Conservation (phyloP, 2,113 vertebrate genomes). For the Junco hyemalis region DNA sequence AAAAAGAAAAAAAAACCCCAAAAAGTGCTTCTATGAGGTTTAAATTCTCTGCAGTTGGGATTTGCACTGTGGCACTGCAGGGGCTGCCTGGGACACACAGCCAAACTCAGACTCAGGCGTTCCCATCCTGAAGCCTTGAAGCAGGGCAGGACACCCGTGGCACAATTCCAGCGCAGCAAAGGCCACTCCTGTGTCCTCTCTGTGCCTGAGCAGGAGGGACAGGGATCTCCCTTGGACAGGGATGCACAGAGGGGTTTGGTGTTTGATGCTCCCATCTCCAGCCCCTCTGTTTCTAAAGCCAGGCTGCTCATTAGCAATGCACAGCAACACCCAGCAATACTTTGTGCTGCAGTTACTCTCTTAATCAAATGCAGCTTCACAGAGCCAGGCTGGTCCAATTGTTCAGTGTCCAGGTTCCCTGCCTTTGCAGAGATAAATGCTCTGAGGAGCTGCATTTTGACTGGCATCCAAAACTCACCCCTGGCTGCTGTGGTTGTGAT, state of each 20-base stretch:
- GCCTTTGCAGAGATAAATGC: not conserved
- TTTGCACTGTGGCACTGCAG: not conserved
- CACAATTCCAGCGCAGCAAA: not conserved
- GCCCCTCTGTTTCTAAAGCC: not conserved
- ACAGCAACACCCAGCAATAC: not conserved
- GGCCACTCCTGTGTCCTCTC: not conserved
- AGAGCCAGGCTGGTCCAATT: not conserved
- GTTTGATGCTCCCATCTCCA: not conserved
- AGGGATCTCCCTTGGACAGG: not conserved
- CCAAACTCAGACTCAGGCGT: rapidly evolving
- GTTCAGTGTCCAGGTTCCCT: constrained; percentile 10
- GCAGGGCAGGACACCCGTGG: rapidly evolving
- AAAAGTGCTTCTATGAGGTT: no score
- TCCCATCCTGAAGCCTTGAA: not conserved
- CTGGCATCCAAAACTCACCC: constrained; percentile 25
- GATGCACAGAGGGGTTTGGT: rapidly evolving
- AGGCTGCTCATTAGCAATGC: not conserved
- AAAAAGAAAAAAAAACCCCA: no score
- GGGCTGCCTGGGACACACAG: rapidly evolving
- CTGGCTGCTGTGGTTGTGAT: not conserved
- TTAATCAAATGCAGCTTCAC: constrained; percentile 45
- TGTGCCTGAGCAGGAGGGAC: not conserved
- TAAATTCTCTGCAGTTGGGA: no score
- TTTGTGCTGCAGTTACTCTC: not conserved
- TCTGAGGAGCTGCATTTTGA: not conserved